phyloP scores from a whole-genome alignment of 2,797 vertebrate genomes.

The Crax fasciolata region DNA sequence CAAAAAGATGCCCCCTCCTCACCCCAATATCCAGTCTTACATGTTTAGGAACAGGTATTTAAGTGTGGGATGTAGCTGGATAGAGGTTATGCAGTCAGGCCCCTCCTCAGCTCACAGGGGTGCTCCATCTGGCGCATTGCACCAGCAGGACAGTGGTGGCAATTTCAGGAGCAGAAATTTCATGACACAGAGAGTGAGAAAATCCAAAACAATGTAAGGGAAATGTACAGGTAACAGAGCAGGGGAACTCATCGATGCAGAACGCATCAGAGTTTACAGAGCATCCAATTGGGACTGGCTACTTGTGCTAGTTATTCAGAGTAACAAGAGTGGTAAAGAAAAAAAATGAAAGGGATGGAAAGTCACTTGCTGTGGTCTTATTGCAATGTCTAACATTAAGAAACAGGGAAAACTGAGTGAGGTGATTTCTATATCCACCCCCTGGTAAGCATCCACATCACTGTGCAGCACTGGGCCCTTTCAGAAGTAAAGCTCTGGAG shows the following conservation, averaged over 20 bases:
- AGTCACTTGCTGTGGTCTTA: not conserved
- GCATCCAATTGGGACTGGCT: not conserved
- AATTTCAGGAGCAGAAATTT: not conserved
- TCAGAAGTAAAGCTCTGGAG: not conserved
- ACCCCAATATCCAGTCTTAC: not conserved
- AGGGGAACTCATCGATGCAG: not conserved
- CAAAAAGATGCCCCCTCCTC: not conserved
- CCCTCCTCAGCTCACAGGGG: not conserved
- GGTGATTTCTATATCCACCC: not conserved
- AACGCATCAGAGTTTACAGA: not conserved
- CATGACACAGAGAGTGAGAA: not conserved
- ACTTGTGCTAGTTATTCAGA: not conserved
- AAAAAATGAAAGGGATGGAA: not conserved
- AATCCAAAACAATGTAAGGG: not conserved
- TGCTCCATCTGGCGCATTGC: not conserved
- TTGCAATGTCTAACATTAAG: accelerated
- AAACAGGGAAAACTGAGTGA: not conserved
- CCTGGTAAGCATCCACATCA: not conserved
- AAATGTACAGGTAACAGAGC: not conserved
- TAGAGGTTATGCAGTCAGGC: accelerated
- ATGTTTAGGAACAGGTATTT: not conserved
- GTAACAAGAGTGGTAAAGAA: not conserved
- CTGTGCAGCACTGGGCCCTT: not conserved
- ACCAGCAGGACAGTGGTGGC: not conserved
- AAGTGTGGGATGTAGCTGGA: not conserved